These are phyloP conservation scores for Drosophila koepferae DNA, from an alignment of 2,888 invertebrate species.

Conservation along the genomic window DNA sequence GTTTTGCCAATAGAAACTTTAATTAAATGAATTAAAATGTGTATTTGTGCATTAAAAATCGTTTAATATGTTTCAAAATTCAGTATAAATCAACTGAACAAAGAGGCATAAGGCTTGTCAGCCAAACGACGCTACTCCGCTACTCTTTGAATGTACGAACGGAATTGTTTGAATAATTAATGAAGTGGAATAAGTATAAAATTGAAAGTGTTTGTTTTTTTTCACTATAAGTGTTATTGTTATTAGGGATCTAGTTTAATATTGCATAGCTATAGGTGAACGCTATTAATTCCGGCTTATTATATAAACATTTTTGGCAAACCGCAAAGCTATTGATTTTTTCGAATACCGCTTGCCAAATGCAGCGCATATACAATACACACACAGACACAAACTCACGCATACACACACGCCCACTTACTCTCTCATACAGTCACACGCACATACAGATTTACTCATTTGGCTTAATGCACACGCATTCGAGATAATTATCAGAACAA, in stretches of 20 bases:
- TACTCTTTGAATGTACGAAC: constrained; percentile 22
- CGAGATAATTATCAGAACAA: constrained; percentile 28
- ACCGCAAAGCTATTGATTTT: constrained; percentile 58
- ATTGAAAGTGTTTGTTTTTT: neutral
- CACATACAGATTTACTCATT: constrained; percentile 33
- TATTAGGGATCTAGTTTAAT: neutral
- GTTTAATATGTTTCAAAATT: constrained; percentile 10
- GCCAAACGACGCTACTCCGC: constrained; percentile 3
- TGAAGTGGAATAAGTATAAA: neutral
- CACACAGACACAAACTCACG: neutral
- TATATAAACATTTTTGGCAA: constrained; percentile 29
- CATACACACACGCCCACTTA: constrained; percentile 14
- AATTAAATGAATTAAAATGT: constrained; percentile 5
- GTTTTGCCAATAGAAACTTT: constrained; percentile 5
- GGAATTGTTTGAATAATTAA: constrained; percentile 25
- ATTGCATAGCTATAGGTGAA: neutral
- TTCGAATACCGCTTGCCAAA: constrained; percentile 50
- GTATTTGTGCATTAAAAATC: neutral
- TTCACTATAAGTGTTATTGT: neutral
- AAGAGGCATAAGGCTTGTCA: neutral
- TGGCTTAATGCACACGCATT: constrained; percentile 66
- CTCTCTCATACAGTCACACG: neutral
- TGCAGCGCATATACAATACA: constrained; percentile 40
- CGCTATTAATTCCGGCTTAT: constrained; percentile 3
- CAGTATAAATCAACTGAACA: neutral